Evolutionary conservation across 1,140 invertebrate species (phyloP).

Genomic region (Aphaenogaster ashmeadi): DNA sequence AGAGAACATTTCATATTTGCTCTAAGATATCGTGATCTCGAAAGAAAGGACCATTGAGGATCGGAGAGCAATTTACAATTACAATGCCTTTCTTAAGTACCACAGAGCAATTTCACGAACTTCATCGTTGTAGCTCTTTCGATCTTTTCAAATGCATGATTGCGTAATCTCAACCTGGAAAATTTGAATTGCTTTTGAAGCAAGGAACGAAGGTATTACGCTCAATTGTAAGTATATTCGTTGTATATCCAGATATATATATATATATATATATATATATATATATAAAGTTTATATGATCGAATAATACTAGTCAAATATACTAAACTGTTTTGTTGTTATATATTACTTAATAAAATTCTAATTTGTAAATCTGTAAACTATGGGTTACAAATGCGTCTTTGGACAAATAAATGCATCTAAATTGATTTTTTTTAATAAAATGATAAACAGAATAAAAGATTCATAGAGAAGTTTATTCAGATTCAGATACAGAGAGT

Average conservation of each 20-base stretch:
- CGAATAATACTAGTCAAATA: background rate
- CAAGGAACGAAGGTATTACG: background rate
- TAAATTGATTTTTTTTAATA: background rate
- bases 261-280: background rate
- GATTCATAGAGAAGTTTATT: background rate
- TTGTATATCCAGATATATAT: background rate
- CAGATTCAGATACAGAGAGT: background rate
- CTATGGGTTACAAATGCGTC: background rate
- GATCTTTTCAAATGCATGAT: conserved; percentile 43
- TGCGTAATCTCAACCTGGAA: conserved; percentile 3
- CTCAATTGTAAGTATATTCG: background rate
- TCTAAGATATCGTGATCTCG: background rate
- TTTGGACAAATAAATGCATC: background rate
- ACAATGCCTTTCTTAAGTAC: conserved; percentile 40
- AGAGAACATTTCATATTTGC: conserved; percentile 42
- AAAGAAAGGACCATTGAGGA: conserved; percentile 11
- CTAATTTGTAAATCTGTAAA: background rate
- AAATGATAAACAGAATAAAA: background rate
- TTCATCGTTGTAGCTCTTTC: conserved; percentile 1
- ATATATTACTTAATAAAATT: background rate
- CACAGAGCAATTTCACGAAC: conserved; percentile 37
- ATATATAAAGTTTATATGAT: background rate
- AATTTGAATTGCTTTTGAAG: conserved; percentile 27
- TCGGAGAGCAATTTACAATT: conserved; percentile 54
- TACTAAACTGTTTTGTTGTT: background rate